Percentiles rank a stretch among this genome's conserved stretches.
phyloP scores from a whole-genome alignment of 2,113 vertebrate species.

The Oncorhynchus masou region DNA sequence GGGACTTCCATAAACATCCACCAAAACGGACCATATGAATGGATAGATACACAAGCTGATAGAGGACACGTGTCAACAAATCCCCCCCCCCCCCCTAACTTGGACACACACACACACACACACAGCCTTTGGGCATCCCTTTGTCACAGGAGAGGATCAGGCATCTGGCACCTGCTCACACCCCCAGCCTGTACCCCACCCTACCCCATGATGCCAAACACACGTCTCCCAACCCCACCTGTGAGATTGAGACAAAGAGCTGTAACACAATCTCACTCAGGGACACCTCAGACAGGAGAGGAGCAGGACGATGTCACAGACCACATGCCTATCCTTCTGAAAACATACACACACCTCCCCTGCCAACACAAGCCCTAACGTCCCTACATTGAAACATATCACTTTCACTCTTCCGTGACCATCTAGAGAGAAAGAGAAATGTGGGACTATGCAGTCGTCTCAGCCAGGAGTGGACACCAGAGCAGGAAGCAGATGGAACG shows the following conservation, averaged over 20 bases:
- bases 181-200: not conserved
- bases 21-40: constrained; percentile 27
- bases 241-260: constrained; percentile 28
- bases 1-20: not conserved
- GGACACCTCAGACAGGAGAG: not conserved
- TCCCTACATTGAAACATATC: not conserved
- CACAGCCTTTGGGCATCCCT: constrained; percentile 11
- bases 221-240: constrained; percentile 34
- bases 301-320: not conserved
- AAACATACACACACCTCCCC: not conserved
- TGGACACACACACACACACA: not conserved
- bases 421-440: not conserved
- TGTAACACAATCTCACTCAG: no score
- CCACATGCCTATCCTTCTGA: not conserved
- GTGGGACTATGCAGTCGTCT: no score
- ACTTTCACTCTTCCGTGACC: not conserved
- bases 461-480: no score
- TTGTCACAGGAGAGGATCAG: constrained; percentile 42
- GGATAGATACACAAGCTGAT: constrained; percentile 27
- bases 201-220: constrained; percentile 1
- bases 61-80: constrained; percentile 55
- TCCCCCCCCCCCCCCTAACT: not conserved
- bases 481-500: no score
- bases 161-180: constrained; percentile 61
- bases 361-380: no score